Conservation (phyloP, 2,797 vertebrate species). For the Antrozous pallidus region DNA sequence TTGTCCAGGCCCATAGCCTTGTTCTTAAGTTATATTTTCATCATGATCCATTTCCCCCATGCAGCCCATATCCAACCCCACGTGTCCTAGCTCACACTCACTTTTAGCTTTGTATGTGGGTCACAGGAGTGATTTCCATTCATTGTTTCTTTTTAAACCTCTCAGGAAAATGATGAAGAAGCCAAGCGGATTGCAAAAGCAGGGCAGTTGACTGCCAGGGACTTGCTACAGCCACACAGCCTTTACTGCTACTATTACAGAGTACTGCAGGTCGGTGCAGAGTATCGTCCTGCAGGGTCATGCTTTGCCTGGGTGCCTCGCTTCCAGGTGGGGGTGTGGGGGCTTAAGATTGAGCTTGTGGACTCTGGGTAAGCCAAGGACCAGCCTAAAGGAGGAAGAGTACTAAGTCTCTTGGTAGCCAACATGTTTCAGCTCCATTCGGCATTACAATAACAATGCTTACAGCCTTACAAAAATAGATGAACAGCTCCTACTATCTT, state of each 20-base stretch:
- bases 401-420: neutral
- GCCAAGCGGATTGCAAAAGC: conserved; percentile 84
- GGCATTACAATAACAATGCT: neutral
- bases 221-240: conserved; percentile 88
- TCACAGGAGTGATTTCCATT: neutral
- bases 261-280: conserved; percentile 81
- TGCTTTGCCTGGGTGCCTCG: fast-evolving
- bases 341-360: neutral
- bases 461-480: neutral
- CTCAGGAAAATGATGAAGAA: conserved; percentile 87
- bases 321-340: neutral
- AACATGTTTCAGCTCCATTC: neutral
- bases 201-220: conserved; percentile 85
- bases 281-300: fast-evolving
- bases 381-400: neutral
- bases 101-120: neutral
- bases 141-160: conserved; percentile 43
- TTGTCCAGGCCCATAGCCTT: neutral
- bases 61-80: neutral
- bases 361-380: neutral
- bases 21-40: neutral
- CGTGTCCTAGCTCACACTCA: neutral
- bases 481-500: neutral
- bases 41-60: neutral
- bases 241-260: conserved; percentile 92